phyloP scores from a whole-genome alignment of 2,113 vertebrate genomes.

The Nanorana parkeri region DNA sequence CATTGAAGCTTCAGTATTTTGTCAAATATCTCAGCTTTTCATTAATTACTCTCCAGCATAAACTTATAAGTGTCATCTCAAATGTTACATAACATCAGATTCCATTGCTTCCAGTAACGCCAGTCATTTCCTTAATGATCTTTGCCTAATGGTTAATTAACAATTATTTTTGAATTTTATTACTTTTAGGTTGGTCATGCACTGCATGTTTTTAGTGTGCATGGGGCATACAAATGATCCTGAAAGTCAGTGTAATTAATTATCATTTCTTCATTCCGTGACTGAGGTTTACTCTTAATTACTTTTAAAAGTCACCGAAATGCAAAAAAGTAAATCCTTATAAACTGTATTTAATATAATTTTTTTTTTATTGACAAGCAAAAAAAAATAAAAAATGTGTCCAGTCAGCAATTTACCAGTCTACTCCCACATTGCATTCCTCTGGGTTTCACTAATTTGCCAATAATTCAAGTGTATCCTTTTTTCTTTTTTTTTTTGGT shows the following conservation, averaged over 20 bases:
- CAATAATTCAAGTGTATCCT: too few species aligned
- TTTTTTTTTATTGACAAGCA: neutral
- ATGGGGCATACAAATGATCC: constrained; percentile 30
- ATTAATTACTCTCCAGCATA: constrained; percentile 35
- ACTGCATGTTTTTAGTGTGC: constrained; percentile 25
- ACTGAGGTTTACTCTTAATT: neutral
- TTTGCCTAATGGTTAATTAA: constrained; percentile 46
- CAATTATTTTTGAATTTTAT: constrained; percentile 46
- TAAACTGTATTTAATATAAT: constrained; percentile 14
- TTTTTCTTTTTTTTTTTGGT: too few species aligned
- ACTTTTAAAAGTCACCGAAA: constrained; percentile 33
- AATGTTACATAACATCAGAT: constrained; percentile 42
- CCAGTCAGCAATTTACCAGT: too few species aligned
- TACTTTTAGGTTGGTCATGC: constrained; percentile 32
- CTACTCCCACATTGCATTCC: too few species aligned
- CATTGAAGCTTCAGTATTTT: constrained; percentile 7
- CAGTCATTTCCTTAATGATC: constrained; percentile 40
- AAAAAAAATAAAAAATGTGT: neutral
- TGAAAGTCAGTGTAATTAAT: constrained; percentile 36
- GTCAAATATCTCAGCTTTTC: constrained; percentile 20
- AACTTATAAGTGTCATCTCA: constrained; percentile 38
- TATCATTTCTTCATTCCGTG: constrained; percentile 23
- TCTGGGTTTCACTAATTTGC: too few species aligned
- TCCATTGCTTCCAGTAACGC: constrained; percentile 23
- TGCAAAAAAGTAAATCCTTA: neutral